Evolutionary conservation across 2,797 vertebrate genomes (phyloP).

Genomic region (Eleutherodactylus coqui): DNA sequence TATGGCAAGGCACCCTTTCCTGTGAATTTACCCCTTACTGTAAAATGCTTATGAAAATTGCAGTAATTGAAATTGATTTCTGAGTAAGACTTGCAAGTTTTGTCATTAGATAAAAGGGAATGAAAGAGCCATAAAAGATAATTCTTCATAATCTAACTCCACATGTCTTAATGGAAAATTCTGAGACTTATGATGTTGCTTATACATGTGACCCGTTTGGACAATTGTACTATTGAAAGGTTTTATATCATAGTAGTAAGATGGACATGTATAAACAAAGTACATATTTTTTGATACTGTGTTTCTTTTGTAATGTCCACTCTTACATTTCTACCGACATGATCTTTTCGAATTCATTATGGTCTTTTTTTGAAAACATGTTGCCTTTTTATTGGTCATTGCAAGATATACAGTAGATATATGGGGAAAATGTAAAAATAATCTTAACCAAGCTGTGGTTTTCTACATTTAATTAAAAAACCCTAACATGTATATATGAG

Average conservation of each 20-base stretch:
- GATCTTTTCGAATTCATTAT: background rate
- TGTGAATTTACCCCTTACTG: constrained; percentile 14
- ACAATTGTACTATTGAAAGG: background rate
- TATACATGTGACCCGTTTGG: background rate
- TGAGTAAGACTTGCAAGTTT: background rate
- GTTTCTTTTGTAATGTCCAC: background rate
- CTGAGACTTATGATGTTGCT: background rate
- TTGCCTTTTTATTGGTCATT: background rate
- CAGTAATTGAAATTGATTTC: background rate
- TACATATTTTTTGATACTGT: background rate
- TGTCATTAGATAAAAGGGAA: background rate
- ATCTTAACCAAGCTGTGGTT: background rate
- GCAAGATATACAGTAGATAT: background rate
- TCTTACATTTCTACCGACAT: background rate
- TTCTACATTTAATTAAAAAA: background rate
- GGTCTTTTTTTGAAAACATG: background rate
- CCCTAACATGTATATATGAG: background rate
- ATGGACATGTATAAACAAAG: background rate
- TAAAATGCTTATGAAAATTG: background rate
- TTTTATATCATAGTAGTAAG: background rate
- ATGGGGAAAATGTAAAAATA: background rate
- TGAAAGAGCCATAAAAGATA: background rate
- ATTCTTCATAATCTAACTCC: background rate
- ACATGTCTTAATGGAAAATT: background rate
- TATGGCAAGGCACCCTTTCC: constrained; percentile 96